A percentile compares a stretch with the other conserved stretches of the same genome.
phyloP scores from a whole-genome alignment of 2,113 vertebrate genomes.

The Apistogramma diplotaenia region DNA sequence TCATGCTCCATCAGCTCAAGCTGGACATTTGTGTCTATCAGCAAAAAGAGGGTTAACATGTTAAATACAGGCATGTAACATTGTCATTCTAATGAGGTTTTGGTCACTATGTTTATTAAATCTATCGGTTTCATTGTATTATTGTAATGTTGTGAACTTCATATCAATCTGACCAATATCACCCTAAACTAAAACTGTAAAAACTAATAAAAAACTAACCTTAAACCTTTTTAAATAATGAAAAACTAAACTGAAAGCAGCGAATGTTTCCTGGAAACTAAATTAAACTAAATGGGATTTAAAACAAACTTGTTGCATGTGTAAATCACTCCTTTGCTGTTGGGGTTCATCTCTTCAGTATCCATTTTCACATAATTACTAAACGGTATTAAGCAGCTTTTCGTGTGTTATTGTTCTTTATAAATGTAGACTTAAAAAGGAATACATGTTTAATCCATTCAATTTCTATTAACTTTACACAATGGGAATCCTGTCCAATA shows the following conservation, averaged over 20 bases:
- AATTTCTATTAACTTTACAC: conserved; percentile 50
- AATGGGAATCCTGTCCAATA: conserved; percentile 58
- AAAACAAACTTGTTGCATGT: not conserved
- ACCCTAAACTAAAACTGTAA: too few relatives aligned
- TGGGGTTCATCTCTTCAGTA: not conserved
- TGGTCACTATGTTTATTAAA: not conserved
- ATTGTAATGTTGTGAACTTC: not conserved
- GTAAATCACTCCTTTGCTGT: not conserved
- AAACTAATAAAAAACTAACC: not conserved
- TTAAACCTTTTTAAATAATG: not conserved
- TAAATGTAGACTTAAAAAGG: conserved; percentile 6
- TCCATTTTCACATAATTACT: not conserved
- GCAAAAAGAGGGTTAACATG: not conserved
- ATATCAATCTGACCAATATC: not conserved
- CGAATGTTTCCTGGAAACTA: not conserved
- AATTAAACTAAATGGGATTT: not conserved
- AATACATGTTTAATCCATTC: conserved; percentile 32
- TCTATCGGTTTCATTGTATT: not conserved
- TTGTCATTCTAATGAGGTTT: not conserved
- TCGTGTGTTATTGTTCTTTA: not conserved
- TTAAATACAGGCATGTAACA: not conserved
- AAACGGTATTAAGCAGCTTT: not conserved
- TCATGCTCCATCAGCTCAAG: too few relatives aligned
- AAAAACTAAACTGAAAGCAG: not conserved
- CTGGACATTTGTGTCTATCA: too few relatives aligned